Percentiles rank a stretch among this genome's conserved stretches.
Evolutionary conservation across 2,113 vertebrate genomes (phyloP).

Genomic region (Corythornis madagascariensis): DNA sequence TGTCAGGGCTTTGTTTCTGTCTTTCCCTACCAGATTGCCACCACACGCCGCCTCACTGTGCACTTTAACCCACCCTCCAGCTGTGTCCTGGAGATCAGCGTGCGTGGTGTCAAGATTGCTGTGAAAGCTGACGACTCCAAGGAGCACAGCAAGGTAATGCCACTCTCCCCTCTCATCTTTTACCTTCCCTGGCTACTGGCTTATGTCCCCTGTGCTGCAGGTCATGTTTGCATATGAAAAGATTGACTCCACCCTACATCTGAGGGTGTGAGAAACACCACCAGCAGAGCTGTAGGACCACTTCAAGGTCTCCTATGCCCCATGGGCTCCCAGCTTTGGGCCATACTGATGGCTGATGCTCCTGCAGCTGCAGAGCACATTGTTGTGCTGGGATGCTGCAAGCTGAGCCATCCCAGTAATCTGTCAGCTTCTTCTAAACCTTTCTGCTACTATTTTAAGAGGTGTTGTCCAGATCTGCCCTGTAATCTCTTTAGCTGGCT

Average conservation of each 20-base stretch:
- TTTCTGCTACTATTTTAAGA: slow-evolving; percentile 68
- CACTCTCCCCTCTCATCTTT: fast-evolving
- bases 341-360: fast-evolving
- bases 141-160: slow-evolving; percentile 80
- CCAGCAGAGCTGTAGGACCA: not conserved
- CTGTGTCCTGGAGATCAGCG: slow-evolving; percentile 92
- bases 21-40: slow-evolving; percentile 83
- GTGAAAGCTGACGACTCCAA: slow-evolving; percentile 89
- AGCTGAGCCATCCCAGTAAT: not conserved
- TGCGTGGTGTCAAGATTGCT: slow-evolving; percentile 92
- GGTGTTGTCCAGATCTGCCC: slow-evolving; percentile 51
- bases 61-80: slow-evolving; percentile 97
- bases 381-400: fast-evolving
- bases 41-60: slow-evolving; percentile 93
- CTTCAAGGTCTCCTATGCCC: fast-evolving
- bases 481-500: slow-evolving; percentile 60
- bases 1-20: not conserved
- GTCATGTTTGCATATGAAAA: not conserved
- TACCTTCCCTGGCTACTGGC: not conserved
- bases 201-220: not conserved
- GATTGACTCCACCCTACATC: fast-evolving
- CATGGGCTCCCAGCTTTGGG: not conserved
- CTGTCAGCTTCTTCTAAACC: slow-evolving; percentile 46
- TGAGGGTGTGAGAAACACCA: not conserved
- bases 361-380: not conserved